These are phyloP conservation scores for Rhinolophus sinicus DNA, from an alignment of 2,113 vertebrate genomes.

Conservation along the genomic window DNA sequence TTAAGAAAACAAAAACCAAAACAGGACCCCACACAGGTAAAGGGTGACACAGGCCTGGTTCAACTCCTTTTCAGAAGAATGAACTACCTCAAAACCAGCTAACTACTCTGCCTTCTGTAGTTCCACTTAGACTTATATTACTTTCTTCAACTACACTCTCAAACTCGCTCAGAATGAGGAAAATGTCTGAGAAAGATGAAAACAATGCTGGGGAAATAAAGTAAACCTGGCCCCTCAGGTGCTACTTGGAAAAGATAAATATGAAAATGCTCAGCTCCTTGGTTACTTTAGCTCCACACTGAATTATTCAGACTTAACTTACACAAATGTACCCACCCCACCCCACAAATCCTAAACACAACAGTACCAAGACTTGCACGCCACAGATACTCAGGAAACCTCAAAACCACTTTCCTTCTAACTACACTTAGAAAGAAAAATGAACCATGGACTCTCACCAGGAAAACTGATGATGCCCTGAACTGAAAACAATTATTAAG, in stretches of 20 bases:
- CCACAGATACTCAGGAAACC: slow-evolving; percentile 19
- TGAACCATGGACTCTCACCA: neutral
- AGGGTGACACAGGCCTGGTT: neutral
- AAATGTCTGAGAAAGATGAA: neutral
- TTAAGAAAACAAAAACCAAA: neutral
- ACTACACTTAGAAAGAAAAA: slow-evolving; percentile 8
- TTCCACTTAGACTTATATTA: neutral
- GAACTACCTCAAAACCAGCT: neutral
- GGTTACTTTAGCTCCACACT: neutral
- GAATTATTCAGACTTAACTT: neutral
- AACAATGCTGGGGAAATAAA: neutral
- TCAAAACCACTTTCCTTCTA: slow-evolving; percentile 16
- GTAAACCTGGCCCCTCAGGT: neutral
- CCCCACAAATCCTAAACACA: neutral
- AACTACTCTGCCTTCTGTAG: neutral
- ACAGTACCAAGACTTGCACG: neutral
- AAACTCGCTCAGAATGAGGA: neutral
- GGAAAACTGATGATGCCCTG: slow-evolving; percentile 21
- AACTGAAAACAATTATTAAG: neutral
- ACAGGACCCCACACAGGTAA: neutral
- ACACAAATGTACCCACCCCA: neutral
- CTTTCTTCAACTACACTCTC: slow-evolving; percentile 14
- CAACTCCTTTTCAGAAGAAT: neutral
- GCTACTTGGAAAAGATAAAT: slow-evolving; percentile 14
- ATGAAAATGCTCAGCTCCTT: neutral